Percentiles rank a stretch among this genome's conserved stretches.
These are phyloP conservation scores for Diachasma alloeum DNA, from an alignment of 1,140 invertebrate genomes.

Conservation along the genomic window DNA sequence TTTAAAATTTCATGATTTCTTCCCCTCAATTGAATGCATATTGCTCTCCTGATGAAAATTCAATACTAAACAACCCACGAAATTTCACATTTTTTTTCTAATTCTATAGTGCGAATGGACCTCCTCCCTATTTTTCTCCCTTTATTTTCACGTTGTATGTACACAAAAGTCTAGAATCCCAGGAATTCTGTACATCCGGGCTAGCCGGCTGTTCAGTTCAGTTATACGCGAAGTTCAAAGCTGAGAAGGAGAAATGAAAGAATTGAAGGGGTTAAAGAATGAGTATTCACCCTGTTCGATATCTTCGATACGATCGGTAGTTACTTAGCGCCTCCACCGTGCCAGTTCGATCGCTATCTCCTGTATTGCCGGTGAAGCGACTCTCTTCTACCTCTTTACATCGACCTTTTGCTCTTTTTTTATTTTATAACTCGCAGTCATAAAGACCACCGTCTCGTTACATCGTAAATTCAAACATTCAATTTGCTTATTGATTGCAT, in stretches of 20 bases:
- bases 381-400: constrained; percentile 2
- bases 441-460: constrained; percentile 46
- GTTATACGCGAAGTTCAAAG: not conserved
- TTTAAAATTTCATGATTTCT: too few species aligned
- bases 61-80: too few species aligned
- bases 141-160: not conserved
- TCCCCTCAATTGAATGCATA: too few species aligned
- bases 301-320: constrained; percentile 60
- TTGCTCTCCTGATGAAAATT: too few species aligned
- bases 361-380: constrained; percentile 42
- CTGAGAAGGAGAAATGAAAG: not conserved
- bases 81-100: too few species aligned
- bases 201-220: constrained; percentile 35
- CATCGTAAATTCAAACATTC: constrained; percentile 50
- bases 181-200: constrained; percentile 60
- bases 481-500: constrained; percentile 8
- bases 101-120: too few species aligned
- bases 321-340: constrained; percentile 62
- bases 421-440: constrained; percentile 7
- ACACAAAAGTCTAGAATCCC: constrained; percentile 22
- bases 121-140: not conserved
- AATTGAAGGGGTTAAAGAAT: constrained; percentile 1
- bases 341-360: constrained; percentile 57
- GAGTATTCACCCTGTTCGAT: constrained; percentile 31
- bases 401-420: not conserved